A percentile compares a stretch with the other conserved stretches of the same genome.
Conservation (phyloP, 2,888 invertebrate species). For the Tetrapedia diversipes region DNA sequence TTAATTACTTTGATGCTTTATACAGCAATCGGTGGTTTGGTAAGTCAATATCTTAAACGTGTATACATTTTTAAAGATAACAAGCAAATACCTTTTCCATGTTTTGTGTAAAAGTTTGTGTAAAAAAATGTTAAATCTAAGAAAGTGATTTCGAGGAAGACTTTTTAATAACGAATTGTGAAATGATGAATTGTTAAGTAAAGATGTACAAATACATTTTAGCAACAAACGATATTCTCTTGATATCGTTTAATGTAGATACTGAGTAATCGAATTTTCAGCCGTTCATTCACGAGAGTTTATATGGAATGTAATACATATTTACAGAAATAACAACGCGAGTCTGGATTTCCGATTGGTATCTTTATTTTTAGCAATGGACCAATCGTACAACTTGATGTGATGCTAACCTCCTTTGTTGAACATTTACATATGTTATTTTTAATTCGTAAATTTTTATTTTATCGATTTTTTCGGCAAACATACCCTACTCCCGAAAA, state of each 20-base stretch:
- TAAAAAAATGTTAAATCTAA: background rate
- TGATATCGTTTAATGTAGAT: too few species aligned
- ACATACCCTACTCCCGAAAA: too few species aligned
- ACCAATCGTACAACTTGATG: constrained; percentile 43
- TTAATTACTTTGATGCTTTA: constrained; percentile 90
- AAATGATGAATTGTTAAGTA: background rate
- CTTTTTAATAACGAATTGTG: background rate
- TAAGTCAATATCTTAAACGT: constrained; percentile 83
- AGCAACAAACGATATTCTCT: too few species aligned
- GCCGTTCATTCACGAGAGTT: constrained; percentile 28
- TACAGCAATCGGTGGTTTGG: constrained; percentile 91
- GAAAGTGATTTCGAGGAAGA: background rate
- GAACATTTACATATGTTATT: constrained; percentile 25
- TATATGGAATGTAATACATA: constrained; percentile 33
- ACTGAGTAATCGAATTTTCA: background rate
- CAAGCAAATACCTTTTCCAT: background rate
- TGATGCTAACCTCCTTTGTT: constrained; percentile 38
- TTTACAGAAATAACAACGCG: constrained; percentile 51
- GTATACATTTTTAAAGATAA: background rate
- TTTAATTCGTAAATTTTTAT: background rate
- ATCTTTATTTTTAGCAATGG: constrained; percentile 65
- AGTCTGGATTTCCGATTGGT: constrained; percentile 44
- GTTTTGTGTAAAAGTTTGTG: background rate
- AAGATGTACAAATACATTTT: constrained; percentile 1
- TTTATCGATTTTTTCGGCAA: too few species aligned